Base-by-base conservation (phyloP, 2,888 invertebrate genomes). In the Pammene aurita region DNA sequence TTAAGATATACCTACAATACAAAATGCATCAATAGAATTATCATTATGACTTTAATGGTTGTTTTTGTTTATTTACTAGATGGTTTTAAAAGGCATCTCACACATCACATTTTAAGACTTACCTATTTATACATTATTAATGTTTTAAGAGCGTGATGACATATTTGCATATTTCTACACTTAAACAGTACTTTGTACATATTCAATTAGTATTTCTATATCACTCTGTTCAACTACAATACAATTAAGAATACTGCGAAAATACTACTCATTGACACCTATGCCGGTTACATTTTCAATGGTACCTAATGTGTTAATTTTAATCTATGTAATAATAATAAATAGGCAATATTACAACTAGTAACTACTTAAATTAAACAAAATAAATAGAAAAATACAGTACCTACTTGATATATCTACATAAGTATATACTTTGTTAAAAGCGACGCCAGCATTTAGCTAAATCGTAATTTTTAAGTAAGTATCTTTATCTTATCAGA, bases 221-320 rank as follows among this genome's bases (percentile, higher is more conserved):
- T 38, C 18, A 38, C 44, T 55, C 48, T 41, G 35, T 61, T 55
- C 26, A 55, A 41, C 64, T 65, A 69, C 18, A 64, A 58, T 65
- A 65, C n/a, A 55, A 60, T 16, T 65, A 69, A 65, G 54, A 69
- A 69, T 69, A 69, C 69, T 69, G 65, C 38, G 58, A 67, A 65
- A 65, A 69, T 65, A 60, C 54, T 65, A 60, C 54, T 69, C 13
- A 69, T 65, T 52, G 57, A 42, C 63, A 54, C 52, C 68, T 64
- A 58, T 57, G 5, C 41, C 50, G 61, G 62, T 48, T 63, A 41
- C 42, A 52, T 57, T 26, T 63, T 50, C 26, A 67, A 63, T 35
- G 14, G 10, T 16, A 16, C 46, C 46, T 61, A 67, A 46, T 38
- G 13, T 18, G 34, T 57, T 35, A 44, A 60, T 14, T 60, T 63